phyloP scores from a whole-genome alignment of 2,888 invertebrate species.

The Prosapia bicincta region DNA sequence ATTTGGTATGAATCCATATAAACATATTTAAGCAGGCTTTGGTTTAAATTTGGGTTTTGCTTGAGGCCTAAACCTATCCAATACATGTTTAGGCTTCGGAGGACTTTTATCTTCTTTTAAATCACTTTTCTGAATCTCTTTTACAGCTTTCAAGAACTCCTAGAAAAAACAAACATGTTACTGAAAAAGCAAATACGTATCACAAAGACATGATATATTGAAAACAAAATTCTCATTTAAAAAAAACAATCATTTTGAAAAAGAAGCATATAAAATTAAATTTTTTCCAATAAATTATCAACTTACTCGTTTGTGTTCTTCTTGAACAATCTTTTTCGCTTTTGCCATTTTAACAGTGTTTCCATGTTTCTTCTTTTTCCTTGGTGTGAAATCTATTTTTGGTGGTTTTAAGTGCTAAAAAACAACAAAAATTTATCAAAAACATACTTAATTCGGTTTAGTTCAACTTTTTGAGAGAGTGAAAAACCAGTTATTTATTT shows the following conservation, averaged over 20 bases:
- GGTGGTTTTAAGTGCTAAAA: conserved; percentile 73
- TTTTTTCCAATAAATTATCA: too few species aligned
- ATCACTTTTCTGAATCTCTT: background rate
- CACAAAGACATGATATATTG: too few species aligned
- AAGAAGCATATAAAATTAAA: too few species aligned
- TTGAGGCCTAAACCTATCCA: conserved; percentile 20
- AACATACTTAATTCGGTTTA: too few species aligned
- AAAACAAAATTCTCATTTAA: too few species aligned
- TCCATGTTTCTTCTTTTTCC: conserved; percentile 75
- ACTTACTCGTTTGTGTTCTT: conserved; percentile 62
- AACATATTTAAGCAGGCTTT: background rate
- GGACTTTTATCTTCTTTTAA: conserved; percentile 6
- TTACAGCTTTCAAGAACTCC: conserved; percentile 17
- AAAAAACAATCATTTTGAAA: too few species aligned
- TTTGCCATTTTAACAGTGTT: conserved; percentile 66
- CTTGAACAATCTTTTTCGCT: conserved; percentile 74
- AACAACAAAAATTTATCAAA: conserved; percentile 39
- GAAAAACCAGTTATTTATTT: conserved; percentile 32
- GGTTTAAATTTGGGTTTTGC: conserved; percentile 3
- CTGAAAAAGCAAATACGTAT: too few species aligned
- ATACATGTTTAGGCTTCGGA: conserved; percentile 14
- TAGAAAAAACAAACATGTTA: background rate
- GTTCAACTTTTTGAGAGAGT: too few species aligned
- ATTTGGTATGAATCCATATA: background rate
- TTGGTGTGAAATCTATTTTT: conserved; percentile 70